Conservation (phyloP, 2,113 vertebrate species). For the Etheostoma cragini region DNA sequence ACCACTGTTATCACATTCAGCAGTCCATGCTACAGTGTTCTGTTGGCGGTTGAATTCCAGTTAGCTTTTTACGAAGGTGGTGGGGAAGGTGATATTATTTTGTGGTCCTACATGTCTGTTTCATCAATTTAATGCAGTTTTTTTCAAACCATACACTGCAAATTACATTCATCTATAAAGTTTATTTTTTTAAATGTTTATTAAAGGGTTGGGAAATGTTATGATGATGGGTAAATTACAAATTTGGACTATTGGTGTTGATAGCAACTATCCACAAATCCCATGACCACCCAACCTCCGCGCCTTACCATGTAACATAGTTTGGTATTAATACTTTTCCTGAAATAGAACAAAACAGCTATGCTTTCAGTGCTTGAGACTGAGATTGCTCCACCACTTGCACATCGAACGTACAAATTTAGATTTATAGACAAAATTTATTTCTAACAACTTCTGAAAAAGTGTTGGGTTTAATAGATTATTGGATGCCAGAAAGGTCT, state of each 20-base stretch:
- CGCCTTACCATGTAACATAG: not conserved
- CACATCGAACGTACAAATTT: not conserved
- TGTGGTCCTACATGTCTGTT: not conserved
- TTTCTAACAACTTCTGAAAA: not conserved
- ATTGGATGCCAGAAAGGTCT: not conserved
- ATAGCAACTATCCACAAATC: not conserved
- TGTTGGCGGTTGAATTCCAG: conserved; percentile 1
- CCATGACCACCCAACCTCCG: too few species aligned
- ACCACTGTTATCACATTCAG: conserved; percentile 39
- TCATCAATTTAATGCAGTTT: not conserved
- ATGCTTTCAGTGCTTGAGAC: not conserved
- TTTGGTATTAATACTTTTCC: not conserved
- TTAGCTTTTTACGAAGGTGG: conserved; percentile 8
- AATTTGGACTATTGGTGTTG: not conserved
- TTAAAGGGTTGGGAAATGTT: not conserved
- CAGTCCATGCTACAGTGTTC: conserved; percentile 19
- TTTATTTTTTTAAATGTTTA: not conserved
- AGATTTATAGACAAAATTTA: not conserved
- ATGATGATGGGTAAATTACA: not conserved
- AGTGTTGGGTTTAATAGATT: not conserved
- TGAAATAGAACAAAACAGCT: not conserved
- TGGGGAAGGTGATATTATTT: not conserved
- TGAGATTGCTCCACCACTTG: not conserved
- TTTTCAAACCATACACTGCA: not conserved
- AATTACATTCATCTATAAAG: not conserved